phyloP scores from a whole-genome alignment of 1,140 invertebrate species.

The Arctopsyche grandis region DNA sequence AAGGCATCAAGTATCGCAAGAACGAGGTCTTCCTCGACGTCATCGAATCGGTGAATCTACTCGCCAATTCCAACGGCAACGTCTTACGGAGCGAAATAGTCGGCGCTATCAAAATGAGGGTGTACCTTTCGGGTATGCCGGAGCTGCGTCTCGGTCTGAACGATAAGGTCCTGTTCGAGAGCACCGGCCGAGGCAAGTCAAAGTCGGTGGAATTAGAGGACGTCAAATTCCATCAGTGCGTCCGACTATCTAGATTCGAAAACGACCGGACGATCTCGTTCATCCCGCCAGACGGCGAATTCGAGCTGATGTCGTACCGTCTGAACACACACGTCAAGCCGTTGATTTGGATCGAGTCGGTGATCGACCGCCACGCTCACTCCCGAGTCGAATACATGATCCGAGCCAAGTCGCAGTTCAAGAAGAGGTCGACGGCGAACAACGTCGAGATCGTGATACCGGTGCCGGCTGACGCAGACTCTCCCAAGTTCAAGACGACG shows the following conservation, averaged over 20 bases:
- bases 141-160: conserved; percentile 98
- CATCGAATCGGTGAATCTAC: conserved; percentile 97
- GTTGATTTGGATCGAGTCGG: conserved; percentile 99
- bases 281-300: conserved; percentile 99
- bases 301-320: conserved; percentile 99
- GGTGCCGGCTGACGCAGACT: conserved; percentile 97
- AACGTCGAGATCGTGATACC: conserved; percentile 99
- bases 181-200: conserved; percentile 96
- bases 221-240: conserved; percentile 99
- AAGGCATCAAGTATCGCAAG: conserved; percentile 99
- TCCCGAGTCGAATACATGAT: conserved; percentile 99
- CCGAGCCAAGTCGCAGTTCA: conserved; percentile 99
- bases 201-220: conserved; percentile 99
- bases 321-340: conserved; percentile 98
- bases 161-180: conserved; percentile 99
- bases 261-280: conserved; percentile 99
- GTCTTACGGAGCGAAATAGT: conserved; percentile 98
- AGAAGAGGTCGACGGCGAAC: conserved; percentile 96
- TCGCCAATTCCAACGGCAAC: conserved; percentile 98
- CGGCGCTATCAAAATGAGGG: conserved; percentile 99
- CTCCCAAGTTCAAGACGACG: conserved; percentile 98
- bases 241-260: conserved; percentile 96
- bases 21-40: conserved; percentile 99
- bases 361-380: conserved; percentile 98
- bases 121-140: conserved; percentile 99